Conservation (phyloP, 2,888 invertebrate species). For the Trichogramma dendrolimi region DNA sequence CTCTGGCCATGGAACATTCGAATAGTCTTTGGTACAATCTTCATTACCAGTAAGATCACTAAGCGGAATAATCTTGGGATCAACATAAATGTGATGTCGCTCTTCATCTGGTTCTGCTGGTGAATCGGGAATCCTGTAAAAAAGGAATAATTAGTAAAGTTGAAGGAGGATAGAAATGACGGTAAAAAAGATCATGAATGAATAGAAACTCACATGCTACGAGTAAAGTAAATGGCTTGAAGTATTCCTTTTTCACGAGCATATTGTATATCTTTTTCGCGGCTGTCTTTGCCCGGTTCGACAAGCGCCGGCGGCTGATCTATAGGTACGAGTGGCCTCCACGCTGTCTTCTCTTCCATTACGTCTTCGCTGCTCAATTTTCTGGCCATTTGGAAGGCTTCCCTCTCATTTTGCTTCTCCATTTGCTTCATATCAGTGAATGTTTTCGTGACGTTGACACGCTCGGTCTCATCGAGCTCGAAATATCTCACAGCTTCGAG, state of each 20-base stretch:
- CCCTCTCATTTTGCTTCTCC: constrained; percentile 81
- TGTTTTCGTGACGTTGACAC: constrained; percentile 88
- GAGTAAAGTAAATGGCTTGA: constrained; percentile 76
- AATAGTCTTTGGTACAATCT: constrained; percentile 74
- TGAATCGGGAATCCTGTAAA: constrained; percentile 72
- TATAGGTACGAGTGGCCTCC: constrained; percentile 69
- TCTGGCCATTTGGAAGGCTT: constrained; percentile 73
- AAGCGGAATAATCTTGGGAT: constrained; percentile 79
- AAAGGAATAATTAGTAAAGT: constrained; percentile 3
- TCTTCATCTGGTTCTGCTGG: constrained; percentile 84
- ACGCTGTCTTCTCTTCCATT: constrained; percentile 77
- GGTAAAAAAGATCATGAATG: constrained; percentile 4
- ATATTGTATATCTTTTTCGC: constrained; percentile 82
- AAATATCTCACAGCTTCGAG: constrained; percentile 83
- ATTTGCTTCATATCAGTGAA: constrained; percentile 89
- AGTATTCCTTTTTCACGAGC: constrained; percentile 81
- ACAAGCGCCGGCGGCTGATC: constrained; percentile 66
- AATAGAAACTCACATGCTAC: constrained; percentile 57
- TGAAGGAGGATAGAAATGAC: neutral
- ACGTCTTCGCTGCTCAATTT: constrained; percentile 70
- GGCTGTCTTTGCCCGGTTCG: constrained; percentile 72
- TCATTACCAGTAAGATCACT: constrained; percentile 83
- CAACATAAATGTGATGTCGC: constrained; percentile 66
- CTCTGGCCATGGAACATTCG: constrained; percentile 78
- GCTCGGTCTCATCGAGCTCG: constrained; percentile 91